These are phyloP conservation scores for Pocillopora damicornis DNA, from an alignment of 64 coral and sea anemone species.

Conservation along the genomic window DNA sequence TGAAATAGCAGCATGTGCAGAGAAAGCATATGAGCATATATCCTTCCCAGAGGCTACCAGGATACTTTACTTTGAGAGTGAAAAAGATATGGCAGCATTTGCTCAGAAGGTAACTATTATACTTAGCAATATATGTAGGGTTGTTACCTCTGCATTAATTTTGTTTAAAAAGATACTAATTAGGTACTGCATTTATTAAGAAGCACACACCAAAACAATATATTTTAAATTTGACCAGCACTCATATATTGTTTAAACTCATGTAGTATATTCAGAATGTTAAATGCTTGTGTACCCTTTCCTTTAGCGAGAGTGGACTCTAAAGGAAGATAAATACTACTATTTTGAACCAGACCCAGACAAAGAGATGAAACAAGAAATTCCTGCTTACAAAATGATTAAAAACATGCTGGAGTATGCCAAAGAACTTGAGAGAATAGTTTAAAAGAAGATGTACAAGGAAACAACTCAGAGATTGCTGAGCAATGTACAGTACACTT, in stretches of 20 bases:
- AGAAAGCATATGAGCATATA: constrained; percentile 85
- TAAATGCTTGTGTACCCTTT: constrained; percentile 6
- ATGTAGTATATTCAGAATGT: background rate
- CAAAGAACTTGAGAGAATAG: constrained; percentile 95
- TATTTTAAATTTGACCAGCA: too few relatives aligned
- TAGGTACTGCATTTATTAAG: too few relatives aligned
- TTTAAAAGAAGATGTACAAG: constrained; percentile 32
- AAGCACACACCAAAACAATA: too few relatives aligned
- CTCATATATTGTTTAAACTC: background rate
- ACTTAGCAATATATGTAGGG: background rate
- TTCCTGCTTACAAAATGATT: constrained; percentile 90
- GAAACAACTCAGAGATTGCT: background rate
- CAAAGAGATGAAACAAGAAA: constrained; percentile 78
- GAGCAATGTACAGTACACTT: constrained; percentile 7
- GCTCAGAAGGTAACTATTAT: constrained; percentile 74
- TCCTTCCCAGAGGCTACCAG: constrained; percentile 82
- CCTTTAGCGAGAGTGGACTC: constrained; percentile 78
- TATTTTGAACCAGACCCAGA: constrained; percentile 67
- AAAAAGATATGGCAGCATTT: constrained; percentile 84
- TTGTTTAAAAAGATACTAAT: too few relatives aligned
- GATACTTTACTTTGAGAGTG: constrained; percentile 94
- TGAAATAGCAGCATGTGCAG: constrained; percentile 94
- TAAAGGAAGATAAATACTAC: constrained; percentile 78
- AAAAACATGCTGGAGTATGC: constrained; percentile 98
- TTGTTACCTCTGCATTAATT: too few relatives aligned